A percentile compares a stretch with the other conserved stretches of the same genome.
These are phyloP conservation scores for Drosophila suboccidentalis DNA, from an alignment of 2,888 invertebrate genomes.

Conservation along the genomic window DNA sequence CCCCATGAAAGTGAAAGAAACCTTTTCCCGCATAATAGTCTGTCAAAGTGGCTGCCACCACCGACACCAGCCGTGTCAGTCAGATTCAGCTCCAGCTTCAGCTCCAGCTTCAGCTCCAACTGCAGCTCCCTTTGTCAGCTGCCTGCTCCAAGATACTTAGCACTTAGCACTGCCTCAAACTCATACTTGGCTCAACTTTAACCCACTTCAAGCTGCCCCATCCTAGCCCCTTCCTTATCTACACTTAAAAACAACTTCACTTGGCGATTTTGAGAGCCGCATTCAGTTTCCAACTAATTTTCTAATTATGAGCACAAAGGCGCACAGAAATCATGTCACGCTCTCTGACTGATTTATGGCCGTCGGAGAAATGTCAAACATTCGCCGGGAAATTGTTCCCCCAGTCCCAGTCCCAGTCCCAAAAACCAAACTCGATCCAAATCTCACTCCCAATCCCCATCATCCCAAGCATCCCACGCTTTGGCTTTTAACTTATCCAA, in stretches of 20 bases:
- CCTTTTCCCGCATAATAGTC: slow-evolving; percentile 84
- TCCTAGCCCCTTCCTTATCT: background rate
- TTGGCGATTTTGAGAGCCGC: slow-evolving; percentile 29
- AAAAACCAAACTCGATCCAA: background rate
- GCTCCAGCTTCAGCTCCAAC: slow-evolving; percentile 25
- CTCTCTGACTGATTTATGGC: slow-evolving; percentile 85
- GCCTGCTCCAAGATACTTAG: slow-evolving; percentile 43
- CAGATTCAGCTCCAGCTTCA: slow-evolving; percentile 33
- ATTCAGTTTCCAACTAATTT: slow-evolving; percentile 74
- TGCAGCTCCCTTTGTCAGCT: slow-evolving; percentile 34
- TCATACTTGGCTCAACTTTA: slow-evolving; percentile 20
- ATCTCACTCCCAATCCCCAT: slow-evolving; percentile 1
- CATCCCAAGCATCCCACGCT: slow-evolving; percentile 47
- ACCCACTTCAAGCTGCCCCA: slow-evolving; percentile 31
- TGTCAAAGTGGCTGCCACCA: slow-evolving; percentile 75
- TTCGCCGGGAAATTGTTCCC: slow-evolving; percentile 52
- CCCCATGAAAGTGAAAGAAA: slow-evolving; percentile 82
- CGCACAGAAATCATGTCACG: slow-evolving; percentile 83
- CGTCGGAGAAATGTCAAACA: slow-evolving; percentile 85
- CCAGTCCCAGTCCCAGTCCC: slow-evolving; percentile 7
- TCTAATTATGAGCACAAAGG: slow-evolving; percentile 84
- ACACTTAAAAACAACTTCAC: slow-evolving; percentile 4
- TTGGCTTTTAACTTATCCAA: slow-evolving; percentile 70
- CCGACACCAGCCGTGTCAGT: slow-evolving; percentile 37
- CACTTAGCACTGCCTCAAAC: slow-evolving; percentile 53